Conservation (phyloP, 2,888 invertebrate genomes). For the Crepidodera aurea region DNA sequence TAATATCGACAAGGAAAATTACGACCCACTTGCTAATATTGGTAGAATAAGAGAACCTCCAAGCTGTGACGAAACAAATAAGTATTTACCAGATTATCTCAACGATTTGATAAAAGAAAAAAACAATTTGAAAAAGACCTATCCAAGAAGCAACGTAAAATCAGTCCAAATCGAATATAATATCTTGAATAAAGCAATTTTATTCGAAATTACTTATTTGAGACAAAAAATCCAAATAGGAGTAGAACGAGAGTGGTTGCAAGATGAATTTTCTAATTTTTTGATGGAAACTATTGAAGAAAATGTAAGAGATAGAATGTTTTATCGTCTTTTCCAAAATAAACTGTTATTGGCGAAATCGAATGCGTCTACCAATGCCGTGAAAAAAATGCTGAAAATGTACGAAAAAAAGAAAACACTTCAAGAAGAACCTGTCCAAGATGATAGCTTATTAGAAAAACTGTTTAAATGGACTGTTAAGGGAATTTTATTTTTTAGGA, state of each 20-base stretch:
- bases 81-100: background rate
- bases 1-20: too few species aligned
- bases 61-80: background rate
- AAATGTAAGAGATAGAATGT: slow-evolving; percentile 1
- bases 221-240: background rate
- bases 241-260: background rate
- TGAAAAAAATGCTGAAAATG: slow-evolving; percentile 8
- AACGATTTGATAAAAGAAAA: background rate
- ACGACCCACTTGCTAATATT: too few species aligned
- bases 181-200: background rate
- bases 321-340: background rate
- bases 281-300: background rate
- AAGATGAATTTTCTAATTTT: background rate
- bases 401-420: background rate
- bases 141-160: background rate
- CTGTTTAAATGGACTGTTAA: too few species aligned
- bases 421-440: background rate
- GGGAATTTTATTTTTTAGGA: too few species aligned
- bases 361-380: background rate
- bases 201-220: background rate
- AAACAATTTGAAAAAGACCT: background rate
- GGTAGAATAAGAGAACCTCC: too few species aligned
- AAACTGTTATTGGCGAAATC: background rate
- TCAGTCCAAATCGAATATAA: background rate
- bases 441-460: too few species aligned